A percentile compares a stretch with the other conserved stretches of the same genome.
Evolutionary conservation across 2,888 invertebrate genomes (phyloP).

Genomic region (Helicoverpa assulta): DNA sequence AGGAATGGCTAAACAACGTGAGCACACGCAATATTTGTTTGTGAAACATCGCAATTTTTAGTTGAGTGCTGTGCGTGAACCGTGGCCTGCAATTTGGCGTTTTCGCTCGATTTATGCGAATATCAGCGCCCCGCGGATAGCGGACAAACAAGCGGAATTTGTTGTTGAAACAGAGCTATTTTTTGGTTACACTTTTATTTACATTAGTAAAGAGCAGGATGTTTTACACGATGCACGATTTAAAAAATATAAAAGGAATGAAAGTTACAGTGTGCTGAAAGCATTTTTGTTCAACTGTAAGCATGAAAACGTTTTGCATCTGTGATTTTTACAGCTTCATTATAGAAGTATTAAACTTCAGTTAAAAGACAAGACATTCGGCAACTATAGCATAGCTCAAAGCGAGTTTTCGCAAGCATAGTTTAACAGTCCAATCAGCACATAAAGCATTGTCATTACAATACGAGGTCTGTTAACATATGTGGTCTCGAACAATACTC

Average conservation of each 20-base stretch:
- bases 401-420: constrained; percentile 32
- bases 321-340: neutral
- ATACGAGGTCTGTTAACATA: constrained; percentile 62
- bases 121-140: constrained; percentile 84
- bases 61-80: constrained; percentile 83
- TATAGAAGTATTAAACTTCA: neutral
- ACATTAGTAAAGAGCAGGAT: constrained; percentile 82
- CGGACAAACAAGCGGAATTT: constrained; percentile 87
- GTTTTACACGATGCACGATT: constrained; percentile 63
- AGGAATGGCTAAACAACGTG: constrained; percentile 73
- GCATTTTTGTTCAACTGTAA: constrained; percentile 9
- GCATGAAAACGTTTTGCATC: neutral
- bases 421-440: constrained; percentile 58
- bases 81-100: constrained; percentile 87
- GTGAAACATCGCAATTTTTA: constrained; percentile 85
- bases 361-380: neutral
- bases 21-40: constrained; percentile 82
- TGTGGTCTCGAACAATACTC: constrained; percentile 81
- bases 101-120: constrained; percentile 87
- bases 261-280: constrained; percentile 21
- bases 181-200: constrained; percentile 81
- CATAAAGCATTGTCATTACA: constrained; percentile 66
- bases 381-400: constrained; percentile 13
- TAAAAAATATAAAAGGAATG: constrained; percentile 46
- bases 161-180: constrained; percentile 81